Conservation (phyloP, 2,888 invertebrate species). For the Trypoxylon attenuatum region DNA sequence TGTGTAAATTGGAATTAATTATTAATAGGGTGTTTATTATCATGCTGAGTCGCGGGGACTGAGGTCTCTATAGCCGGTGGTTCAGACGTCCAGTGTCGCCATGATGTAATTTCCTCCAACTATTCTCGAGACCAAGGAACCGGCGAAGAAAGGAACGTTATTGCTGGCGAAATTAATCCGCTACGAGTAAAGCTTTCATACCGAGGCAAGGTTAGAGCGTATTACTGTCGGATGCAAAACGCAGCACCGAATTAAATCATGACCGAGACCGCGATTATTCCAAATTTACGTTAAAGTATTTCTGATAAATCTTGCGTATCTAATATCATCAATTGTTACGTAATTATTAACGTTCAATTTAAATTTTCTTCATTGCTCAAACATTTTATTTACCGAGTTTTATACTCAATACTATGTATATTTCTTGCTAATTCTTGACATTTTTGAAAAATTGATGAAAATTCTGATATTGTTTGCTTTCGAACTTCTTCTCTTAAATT, state of each 20-base stretch:
- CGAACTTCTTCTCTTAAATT: too few species aligned
- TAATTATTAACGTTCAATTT: too few species aligned
- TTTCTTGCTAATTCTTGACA: too few species aligned
- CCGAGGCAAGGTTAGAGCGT: background rate
- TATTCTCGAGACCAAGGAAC: slow-evolving; percentile 13
- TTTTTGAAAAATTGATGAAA: too few species aligned
- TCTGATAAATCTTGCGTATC: too few species aligned
- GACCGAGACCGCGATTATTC: slow-evolving; percentile 16
- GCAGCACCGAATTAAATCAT: slow-evolving; percentile 14
- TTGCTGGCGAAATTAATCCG: slow-evolving; percentile 22
- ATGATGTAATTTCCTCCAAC: slow-evolving; percentile 28
- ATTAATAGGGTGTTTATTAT: slow-evolving; percentile 45
- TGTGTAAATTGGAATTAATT: slow-evolving; percentile 36
- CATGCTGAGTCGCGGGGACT: slow-evolving; percentile 8
- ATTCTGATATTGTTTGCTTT: too few species aligned
- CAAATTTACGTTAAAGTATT: too few species aligned
- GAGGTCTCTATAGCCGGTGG: slow-evolving; percentile 28
- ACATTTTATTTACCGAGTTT: too few species aligned
- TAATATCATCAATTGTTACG: too few species aligned
- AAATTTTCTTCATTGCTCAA: too few species aligned
- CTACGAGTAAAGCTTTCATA: too few species aligned
- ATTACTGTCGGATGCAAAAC: slow-evolving; percentile 2
- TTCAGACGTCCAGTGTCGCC: slow-evolving; percentile 15
- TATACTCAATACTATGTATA: too few species aligned
- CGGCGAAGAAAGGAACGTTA: slow-evolving; percentile 10